Evolutionary conservation across 2,888 invertebrate genomes (phyloP), one percentile per base, ranked within the genome.

Genomic region (Zygogramma bicolorata): DNA sequence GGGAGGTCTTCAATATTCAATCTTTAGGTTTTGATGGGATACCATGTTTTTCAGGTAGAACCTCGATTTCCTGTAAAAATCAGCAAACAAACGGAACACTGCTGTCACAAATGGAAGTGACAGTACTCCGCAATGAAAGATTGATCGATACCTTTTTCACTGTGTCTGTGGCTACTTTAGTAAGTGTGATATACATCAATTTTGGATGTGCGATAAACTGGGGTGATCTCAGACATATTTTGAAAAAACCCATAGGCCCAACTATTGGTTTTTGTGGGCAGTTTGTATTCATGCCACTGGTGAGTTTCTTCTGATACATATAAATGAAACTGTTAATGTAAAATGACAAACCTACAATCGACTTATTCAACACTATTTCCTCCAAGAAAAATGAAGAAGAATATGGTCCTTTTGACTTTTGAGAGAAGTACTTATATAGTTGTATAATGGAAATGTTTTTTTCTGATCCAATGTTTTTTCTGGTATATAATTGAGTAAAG

Each of bases 191-290:
- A 79, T 96, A 95, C 83, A 92, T 97, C 68, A 96, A 96, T 88
- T 96, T 97, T 87, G 96, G 97, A 0, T 95, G 96, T 84, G 95
- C 96, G 0, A 89, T 96, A 85, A 93, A 96, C 83, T 90, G 94
- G 90, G 87, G 89, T 0, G 90, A 92, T 0, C 90, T 95, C n/a
- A 90, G 90, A 76, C 87, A 88, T 0, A 93, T 92, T 18, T 76
- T 95, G 2, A 90, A 89, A 74, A 89, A 90, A 73, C 97, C 97
- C 0, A 87, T 95, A 15, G 96, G 94, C 0, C 95, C 95, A 0
- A 84, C 88, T 2, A 94, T 96, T 75, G 96, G 95, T 10, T 91
- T 95, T 83, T 82, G 91, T 2, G 92, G 92, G 53, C 96, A 97
- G 84, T 96, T 94, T 83, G 63, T 94, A 3, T 89, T 94, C 63